These are phyloP conservation scores for Cheilosia variabilis DNA, from an alignment of 2,888 invertebrate species.

Conservation along the genomic window DNA sequence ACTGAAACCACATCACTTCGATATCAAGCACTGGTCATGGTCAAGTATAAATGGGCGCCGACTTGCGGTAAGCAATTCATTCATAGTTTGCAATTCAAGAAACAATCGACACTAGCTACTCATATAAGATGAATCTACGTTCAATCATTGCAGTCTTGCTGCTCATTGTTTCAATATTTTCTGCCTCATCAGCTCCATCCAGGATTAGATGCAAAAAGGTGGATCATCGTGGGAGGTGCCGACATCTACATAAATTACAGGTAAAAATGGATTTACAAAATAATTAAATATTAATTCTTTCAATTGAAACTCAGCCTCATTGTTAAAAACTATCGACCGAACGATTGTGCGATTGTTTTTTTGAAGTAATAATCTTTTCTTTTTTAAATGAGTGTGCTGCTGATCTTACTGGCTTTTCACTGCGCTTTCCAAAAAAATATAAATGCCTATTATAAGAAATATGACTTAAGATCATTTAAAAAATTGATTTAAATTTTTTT, in stretches of 20 bases:
- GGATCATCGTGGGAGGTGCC: neutral
- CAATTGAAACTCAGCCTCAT: too few species aligned
- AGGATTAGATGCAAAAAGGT: neutral
- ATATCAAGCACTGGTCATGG: neutral
- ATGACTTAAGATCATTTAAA: too few species aligned
- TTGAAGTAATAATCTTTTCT: too few species aligned
- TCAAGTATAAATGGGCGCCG: neutral
- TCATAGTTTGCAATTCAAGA: neutral
- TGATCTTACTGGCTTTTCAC: too few species aligned
- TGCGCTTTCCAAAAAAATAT: too few species aligned
- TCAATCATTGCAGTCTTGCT: neutral
- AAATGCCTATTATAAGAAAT: too few species aligned
- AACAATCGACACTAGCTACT: neutral
- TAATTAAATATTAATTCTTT: too few species aligned
- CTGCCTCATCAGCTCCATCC: neutral
- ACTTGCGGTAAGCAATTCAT: neutral
- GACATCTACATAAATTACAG: neutral
- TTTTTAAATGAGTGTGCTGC: too few species aligned
- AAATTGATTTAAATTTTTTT: too few species aligned
- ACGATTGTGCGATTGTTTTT: too few species aligned
- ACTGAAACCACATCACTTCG: neutral
- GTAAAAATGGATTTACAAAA: too few species aligned
- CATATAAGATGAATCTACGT: neutral
- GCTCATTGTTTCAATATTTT: neutral
- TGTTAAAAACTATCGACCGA: too few species aligned